Conservation (phyloP, 2,888 invertebrate genomes). For the Muscina levida region DNA sequence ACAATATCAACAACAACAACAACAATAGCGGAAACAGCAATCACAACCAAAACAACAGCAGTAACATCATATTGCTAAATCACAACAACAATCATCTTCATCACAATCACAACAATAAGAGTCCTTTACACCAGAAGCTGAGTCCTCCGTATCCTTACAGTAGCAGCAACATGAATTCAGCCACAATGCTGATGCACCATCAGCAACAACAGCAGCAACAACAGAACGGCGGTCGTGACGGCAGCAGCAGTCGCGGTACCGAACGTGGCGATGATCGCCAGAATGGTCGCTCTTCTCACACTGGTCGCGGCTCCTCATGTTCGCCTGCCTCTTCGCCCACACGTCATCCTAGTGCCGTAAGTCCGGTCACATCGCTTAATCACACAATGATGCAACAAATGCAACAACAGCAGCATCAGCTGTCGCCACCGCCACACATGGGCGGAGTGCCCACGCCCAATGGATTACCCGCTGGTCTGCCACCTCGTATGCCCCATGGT, state of each 20-base stretch:
- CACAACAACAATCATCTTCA: constrained; percentile 65
- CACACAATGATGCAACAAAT: constrained; percentile 80
- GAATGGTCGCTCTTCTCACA: constrained; percentile 73
- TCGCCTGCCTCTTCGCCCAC: constrained; percentile 78
- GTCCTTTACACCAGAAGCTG: constrained; percentile 64
- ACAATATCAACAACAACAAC: constrained; percentile 68
- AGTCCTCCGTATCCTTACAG: constrained; percentile 62
- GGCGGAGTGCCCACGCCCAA: constrained; percentile 80
- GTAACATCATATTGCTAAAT: constrained; percentile 55
- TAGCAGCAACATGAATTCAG: constrained; percentile 73
- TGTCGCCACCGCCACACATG: constrained; percentile 83
- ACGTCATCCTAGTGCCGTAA: constrained; percentile 77
- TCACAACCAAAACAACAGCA: constrained; percentile 43
- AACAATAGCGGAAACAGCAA: constrained; percentile 31
- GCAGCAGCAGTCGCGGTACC: constrained; percentile 72
- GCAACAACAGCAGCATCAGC: constrained; percentile 81
- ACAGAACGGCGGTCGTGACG: constrained; percentile 75
- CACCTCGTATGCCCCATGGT: constrained; percentile 86
- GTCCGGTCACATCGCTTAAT: constrained; percentile 78
- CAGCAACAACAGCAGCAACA: constrained; percentile 74
- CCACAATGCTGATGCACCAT: constrained; percentile 77
- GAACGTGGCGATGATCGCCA: constrained; percentile 69
- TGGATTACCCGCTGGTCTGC: constrained; percentile 78
- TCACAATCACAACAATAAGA: constrained; percentile 63
- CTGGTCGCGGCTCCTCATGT: constrained; percentile 78